These are phyloP conservation scores for Epistrophella euchroma DNA, from an alignment of 2,888 invertebrate genomes.

Conservation along the genomic window DNA sequence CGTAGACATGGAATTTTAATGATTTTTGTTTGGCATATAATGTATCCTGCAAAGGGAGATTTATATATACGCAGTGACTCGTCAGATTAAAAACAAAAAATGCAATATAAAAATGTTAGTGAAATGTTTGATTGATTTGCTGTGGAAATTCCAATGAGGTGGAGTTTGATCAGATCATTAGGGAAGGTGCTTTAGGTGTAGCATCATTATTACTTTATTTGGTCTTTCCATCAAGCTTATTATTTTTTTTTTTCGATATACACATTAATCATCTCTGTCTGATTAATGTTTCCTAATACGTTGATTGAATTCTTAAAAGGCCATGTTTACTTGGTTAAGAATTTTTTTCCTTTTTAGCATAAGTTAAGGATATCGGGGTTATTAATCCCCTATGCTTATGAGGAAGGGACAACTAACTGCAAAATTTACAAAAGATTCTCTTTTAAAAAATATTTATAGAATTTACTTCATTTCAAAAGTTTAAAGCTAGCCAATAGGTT, in stretches of 20 bases:
- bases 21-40: conserved; percentile 4
- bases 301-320: conserved; percentile 1
- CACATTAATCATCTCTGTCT: not conserved
- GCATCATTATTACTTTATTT: conserved; percentile 22
- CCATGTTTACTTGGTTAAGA: not conserved
- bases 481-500: too few relatives aligned
- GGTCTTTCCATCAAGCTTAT: not conserved
- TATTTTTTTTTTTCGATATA: not conserved
- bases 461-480: too few relatives aligned
- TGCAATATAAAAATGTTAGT: conserved; percentile 9
- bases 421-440: too few relatives aligned
- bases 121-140: conserved; percentile 14
- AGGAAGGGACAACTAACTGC: too few relatives aligned
- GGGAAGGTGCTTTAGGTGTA: conserved; percentile 27
- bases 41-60: conserved; percentile 45
- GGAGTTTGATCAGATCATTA: conserved; percentile 25
- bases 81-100: conserved; percentile 15
- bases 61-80: not conserved
- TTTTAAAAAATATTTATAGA: too few relatives aligned
- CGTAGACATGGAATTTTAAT: conserved; percentile 47
- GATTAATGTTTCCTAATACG: not conserved
- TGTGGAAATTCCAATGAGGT: conserved; percentile 43
- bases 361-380: not conserved
- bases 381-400: too few relatives aligned
- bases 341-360: not conserved